These are phyloP conservation scores for Helostoma temminkii DNA, from an alignment of 2,797 vertebrate species.

Conservation along the genomic window DNA sequence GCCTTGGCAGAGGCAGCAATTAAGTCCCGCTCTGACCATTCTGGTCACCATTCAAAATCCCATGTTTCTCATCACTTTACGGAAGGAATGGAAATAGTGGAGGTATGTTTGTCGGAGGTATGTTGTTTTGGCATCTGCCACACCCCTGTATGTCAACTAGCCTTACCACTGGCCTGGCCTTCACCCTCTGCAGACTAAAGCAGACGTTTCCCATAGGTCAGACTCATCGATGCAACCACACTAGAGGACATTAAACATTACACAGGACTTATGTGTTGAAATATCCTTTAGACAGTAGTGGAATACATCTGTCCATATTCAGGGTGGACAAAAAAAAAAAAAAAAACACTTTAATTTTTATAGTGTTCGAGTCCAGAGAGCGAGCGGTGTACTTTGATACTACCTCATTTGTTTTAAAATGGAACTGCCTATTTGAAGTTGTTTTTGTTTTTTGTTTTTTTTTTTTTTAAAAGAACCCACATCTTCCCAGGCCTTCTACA, in stretches of 20 bases:
- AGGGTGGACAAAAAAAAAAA: slow-evolving; percentile 56
- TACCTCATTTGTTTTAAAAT: slow-evolving; percentile 63
- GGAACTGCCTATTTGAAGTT: slow-evolving; percentile 67
- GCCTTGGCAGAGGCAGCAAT: slow-evolving; percentile 75
- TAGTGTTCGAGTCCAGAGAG: slow-evolving; percentile 26
- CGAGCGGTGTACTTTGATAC: slow-evolving; percentile 50
- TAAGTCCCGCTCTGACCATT: slow-evolving; percentile 67
- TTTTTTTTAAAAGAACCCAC: slow-evolving; percentile 66
- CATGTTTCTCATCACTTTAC: slow-evolving; percentile 57
- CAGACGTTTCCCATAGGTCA: slow-evolving; percentile 48
- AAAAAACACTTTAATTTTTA: slow-evolving; percentile 45
- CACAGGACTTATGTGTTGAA: slow-evolving; percentile 55
- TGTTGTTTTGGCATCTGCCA: slow-evolving; percentile 55
- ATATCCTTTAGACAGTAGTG: slow-evolving; percentile 31
- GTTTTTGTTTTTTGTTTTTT: no score
- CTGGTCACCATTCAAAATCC: slow-evolving; percentile 66
- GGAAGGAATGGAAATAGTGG: slow-evolving; percentile 58
- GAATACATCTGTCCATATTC: slow-evolving; percentile 53
- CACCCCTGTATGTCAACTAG: slow-evolving; percentile 48
- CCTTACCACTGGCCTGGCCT: slow-evolving; percentile 60
- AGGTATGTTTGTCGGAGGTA: slow-evolving; percentile 66
- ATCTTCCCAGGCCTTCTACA: slow-evolving; percentile 61
- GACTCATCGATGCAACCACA: slow-evolving; percentile 60
- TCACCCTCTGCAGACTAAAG: slow-evolving; percentile 49
- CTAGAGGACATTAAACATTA: slow-evolving; percentile 44